Percentiles rank a stretch among this genome's conserved stretches.
Conservation (phyloP, 2,888 invertebrate species). For the Celastrina argiolus region DNA sequence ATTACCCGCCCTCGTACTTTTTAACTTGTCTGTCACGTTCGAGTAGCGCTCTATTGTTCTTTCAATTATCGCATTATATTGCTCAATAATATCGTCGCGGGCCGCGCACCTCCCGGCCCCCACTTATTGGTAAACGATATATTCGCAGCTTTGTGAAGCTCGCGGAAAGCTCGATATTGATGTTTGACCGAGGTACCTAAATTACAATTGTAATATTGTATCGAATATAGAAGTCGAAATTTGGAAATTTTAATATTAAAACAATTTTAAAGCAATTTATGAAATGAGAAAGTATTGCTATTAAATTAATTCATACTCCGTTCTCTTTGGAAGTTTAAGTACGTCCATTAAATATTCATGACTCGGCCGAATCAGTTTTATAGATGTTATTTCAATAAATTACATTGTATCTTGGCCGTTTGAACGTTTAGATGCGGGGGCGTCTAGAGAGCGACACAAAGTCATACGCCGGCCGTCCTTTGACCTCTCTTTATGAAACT, state of each 20-base stretch:
- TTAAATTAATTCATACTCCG: background rate
- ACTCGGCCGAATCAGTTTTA: slow-evolving; percentile 11
- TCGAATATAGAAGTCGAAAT: background rate
- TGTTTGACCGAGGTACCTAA: background rate
- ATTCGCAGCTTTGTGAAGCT: slow-evolving; percentile 1
- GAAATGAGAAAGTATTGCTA: background rate
- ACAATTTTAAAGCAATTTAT: background rate
- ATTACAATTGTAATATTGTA: no score
- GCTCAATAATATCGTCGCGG: background rate
- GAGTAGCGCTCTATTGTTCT: slow-evolving; percentile 21
- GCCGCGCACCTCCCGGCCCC: background rate
- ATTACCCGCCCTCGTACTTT: slow-evolving; percentile 47
- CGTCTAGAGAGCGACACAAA: slow-evolving; percentile 68
- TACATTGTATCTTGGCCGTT: slow-evolving; percentile 11
- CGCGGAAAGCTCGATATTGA: background rate
- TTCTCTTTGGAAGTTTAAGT: slow-evolving; percentile 10
- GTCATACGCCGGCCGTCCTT: slow-evolving; percentile 54
- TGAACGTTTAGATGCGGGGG: slow-evolving; percentile 47
- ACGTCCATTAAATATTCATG: slow-evolving; percentile 10
- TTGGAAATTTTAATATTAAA: background rate
- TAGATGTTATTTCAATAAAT: slow-evolving; percentile 12
- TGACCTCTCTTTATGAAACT: slow-evolving; percentile 41
- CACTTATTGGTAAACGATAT: slow-evolving; percentile 19
- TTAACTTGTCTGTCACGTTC: slow-evolving; percentile 27
- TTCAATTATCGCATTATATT: slow-evolving; percentile 11